A percentile compares a stretch with the other conserved stretches of the same genome.
Evolutionary conservation across 2,113 vertebrate species (phyloP).

Genomic region (Hirundichthys speculiger): DNA sequence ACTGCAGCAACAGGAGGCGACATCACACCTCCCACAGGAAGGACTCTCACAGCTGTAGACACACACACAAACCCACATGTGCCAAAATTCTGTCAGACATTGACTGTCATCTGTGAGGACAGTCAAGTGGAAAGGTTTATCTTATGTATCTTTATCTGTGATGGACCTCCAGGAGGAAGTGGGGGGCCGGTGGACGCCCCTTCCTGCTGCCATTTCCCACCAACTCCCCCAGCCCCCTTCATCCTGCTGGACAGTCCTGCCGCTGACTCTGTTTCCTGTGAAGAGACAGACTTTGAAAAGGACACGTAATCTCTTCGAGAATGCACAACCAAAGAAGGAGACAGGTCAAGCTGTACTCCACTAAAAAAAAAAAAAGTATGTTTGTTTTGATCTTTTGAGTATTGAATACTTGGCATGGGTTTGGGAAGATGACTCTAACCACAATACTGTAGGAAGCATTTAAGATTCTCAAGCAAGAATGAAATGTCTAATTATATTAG

Average conservation of each 20-base stretch:
- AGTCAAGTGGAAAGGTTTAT: not conserved
- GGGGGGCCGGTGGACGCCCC: slow-evolving; percentile 42
- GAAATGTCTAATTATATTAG: too few relatives aligned
- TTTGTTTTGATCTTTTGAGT: too few relatives aligned
- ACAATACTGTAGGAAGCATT: too few relatives aligned
- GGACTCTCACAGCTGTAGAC: slow-evolving; percentile 77
- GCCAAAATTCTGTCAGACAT: slow-evolving; percentile 14
- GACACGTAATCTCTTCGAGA: too few relatives aligned
- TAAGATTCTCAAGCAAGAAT: too few relatives aligned
- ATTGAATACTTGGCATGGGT: too few relatives aligned
- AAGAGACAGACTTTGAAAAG: slow-evolving; percentile 6
- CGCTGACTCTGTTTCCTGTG: slow-evolving; percentile 65
- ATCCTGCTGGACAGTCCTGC: slow-evolving; percentile 67
- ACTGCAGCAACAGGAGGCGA: slow-evolving; percentile 64
- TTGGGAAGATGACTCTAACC: too few relatives aligned
- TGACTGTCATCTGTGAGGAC: slow-evolving; percentile 1
- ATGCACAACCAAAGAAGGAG: too few relatives aligned
- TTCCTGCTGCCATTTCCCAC: slow-evolving; percentile 56
- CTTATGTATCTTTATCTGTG: not conserved
- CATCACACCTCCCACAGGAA: slow-evolving; percentile 76
- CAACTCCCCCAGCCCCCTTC: slow-evolving; percentile 71
- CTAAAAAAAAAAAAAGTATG: too few relatives aligned
- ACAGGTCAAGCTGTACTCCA: too few relatives aligned
- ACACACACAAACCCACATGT: slow-evolving; percentile 39
- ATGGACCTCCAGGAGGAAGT: slow-evolving; percentile 79